Base-by-base conservation (phyloP, 2,113 vertebrate species). In the Epinephelus moara region DNA sequence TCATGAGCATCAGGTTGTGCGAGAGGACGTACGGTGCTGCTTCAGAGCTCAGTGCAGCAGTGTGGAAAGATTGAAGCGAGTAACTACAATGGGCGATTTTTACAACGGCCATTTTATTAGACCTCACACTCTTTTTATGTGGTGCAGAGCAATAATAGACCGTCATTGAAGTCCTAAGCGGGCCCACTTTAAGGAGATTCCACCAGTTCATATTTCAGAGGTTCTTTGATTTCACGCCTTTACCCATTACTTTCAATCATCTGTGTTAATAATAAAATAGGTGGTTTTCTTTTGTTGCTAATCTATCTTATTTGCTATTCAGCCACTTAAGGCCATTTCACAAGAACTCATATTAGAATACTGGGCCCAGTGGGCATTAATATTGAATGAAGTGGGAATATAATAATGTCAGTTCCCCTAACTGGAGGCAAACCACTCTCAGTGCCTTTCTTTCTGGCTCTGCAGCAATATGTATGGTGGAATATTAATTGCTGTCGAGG, bases 321-420 rank as follows among this genome's bases (percentile, higher is more conserved):
- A 91, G 77, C 84, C 88, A 93, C 94, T 94, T 94, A 88, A 78
- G 91, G 90, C 88, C 80, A 84, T 93, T 93, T 93, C 85, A 79
- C 77, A 60, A 84, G 77, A 90, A 79, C 89, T 92, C 89, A 85
- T 92, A 94, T 94, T 93, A 91, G 88, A 92, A 89, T 80, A 89
- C 90, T 78, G 78, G 86, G 85, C 82, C 93, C 93, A 89, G 30
- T 79, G 85, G 91, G 82, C 86, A 94, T 95, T 94, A 95, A 95
- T 94, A 94, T 93, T 93, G 89, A 90, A 95, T 95, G 93, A 93
- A 93, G 89, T 84, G 71, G 88, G 93, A 93, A 85, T 93, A 92
- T 93, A 91, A 91, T 94, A 92, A 95, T 81, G 82, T 61, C 80
- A 79, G 88, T 77, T 73, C 68, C 79, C 68, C 52, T 87, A 64